phyloP scores from a whole-genome alignment of 2,888 invertebrate genomes.

The Caenorhabditis macrosperma region DNA sequence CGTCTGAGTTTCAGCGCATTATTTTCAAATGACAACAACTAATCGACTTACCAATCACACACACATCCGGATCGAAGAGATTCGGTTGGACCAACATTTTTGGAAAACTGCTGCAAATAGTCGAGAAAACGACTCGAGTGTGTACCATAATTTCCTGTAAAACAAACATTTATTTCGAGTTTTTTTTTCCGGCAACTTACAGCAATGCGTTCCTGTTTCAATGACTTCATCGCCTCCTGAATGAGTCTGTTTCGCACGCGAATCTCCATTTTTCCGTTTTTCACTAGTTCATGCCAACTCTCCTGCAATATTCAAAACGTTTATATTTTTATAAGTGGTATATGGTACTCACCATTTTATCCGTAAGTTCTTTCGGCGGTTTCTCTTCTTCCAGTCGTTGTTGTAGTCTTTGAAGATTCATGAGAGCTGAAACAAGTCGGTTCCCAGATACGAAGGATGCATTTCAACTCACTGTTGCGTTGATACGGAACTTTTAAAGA shows the following conservation, averaged over 20 bases:
- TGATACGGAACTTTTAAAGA: background rate
- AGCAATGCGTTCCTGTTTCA: no score
- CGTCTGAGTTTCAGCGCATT: conserved; percentile 16
- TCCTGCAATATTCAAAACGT: no score
- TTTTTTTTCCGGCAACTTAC: no score
- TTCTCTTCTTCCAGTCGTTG: background rate
- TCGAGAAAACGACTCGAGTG: background rate
- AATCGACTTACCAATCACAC: background rate
- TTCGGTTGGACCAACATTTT: background rate
- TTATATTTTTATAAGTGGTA: no score
- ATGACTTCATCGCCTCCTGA: no score
- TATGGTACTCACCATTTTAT: no score
- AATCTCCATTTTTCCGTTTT: no score
- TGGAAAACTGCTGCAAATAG: background rate
- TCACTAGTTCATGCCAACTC: no score
- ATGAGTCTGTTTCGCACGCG: no score
- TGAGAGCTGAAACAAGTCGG: conserved; percentile 4
- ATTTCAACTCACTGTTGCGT: background rate
- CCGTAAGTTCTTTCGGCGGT: background rate
- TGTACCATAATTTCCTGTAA: background rate
- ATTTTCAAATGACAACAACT: background rate
- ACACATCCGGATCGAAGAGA: background rate
- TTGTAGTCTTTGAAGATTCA: background rate
- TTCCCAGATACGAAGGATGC: background rate
- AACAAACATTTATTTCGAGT: no score